These are phyloP conservation scores for Pogonocherus hispidulus DNA, from an alignment of 2,888 invertebrate species.

Conservation along the genomic window DNA sequence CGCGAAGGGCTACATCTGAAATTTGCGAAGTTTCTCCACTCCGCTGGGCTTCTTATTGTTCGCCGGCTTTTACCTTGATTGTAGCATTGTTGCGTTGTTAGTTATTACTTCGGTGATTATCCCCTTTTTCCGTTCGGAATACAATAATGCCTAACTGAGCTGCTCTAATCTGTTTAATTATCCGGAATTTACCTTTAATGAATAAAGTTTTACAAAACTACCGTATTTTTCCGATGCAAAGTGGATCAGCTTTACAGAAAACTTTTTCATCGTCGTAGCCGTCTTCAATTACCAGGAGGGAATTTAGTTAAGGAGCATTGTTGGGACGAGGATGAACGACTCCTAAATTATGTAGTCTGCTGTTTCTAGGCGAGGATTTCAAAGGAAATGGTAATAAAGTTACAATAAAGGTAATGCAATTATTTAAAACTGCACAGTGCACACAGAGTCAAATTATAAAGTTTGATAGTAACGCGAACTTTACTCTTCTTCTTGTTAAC, in stretches of 20 bases:
- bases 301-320: slow-evolving; percentile 23
- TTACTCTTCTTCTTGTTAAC: not conserved
- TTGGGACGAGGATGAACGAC: slow-evolving; percentile 15
- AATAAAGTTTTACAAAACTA: slow-evolving; percentile 59
- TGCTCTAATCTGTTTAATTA: slow-evolving; percentile 53
- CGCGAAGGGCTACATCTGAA: slow-evolving; percentile 39
- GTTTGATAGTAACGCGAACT: not conserved
- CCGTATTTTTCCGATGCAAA: slow-evolving; percentile 54
- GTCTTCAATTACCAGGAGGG: slow-evolving; percentile 17
- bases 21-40: slow-evolving; percentile 28
- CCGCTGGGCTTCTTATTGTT: slow-evolving; percentile 32
- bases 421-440: not conserved
- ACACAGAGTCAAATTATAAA: not conserved
- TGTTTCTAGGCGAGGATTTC: slow-evolving; percentile 26
- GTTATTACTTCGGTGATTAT: slow-evolving; percentile 56
- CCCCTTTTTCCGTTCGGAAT: slow-evolving; percentile 47
- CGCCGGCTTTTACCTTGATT: slow-evolving; percentile 57
- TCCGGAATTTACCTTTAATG: slow-evolving; percentile 60
- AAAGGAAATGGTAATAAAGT: not conserved
- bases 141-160: slow-evolving; percentile 55
- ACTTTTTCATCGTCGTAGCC: slow-evolving; percentile 50
- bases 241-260: slow-evolving; percentile 44
- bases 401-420: not conserved
- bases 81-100: slow-evolving; percentile 61
- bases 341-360: slow-evolving; percentile 40